Evolutionary conservation across 2,888 invertebrate genomes (phyloP), one percentile per base, ranked within the genome.

Genomic region (Lepidocyrtoides sp.): DNA sequence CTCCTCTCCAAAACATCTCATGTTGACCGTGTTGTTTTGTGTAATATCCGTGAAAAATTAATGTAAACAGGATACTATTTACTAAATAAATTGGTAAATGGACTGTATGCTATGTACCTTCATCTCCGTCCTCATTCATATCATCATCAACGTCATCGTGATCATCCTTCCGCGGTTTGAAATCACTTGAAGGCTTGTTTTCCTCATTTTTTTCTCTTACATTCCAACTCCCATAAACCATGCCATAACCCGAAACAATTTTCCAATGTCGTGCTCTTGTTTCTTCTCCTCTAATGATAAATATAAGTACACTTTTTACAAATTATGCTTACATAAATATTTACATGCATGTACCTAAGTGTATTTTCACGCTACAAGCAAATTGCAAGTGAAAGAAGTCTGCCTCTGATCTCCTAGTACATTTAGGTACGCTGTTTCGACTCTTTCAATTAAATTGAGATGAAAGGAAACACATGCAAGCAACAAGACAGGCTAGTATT

Each of bases 251-350:
- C 75, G 54, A 54, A 79, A 79, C n/a, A 54, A 29, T 79, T 79
- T 79, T 51, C 77, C 77, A 79, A 79, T 79, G 77, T 79, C 77
- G 77, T 79, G 77, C 77, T 51, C 77, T 54, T 54, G 54, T 79
- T 79, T 54, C 41, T 77, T 23, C 4, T 36, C n/a, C 69, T 69
- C 44, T 44, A 75, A 75, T n/a, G n/a, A n/a, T 75, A 75, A 48
- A 48, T 36, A n/a, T 20, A 69, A 8, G 17, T 14, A 69, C 7
- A 36, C 69, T 0, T 12, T 14, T 2, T 8, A 29, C 12, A n/a
- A 69, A 17, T 2, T 36, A 63, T n/a, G 54, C 2, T 7, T n/a
- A 54, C 14, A 54, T 54, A 54, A n/a, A 54, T 7, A n/a, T 54
- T 12, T 41, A n/a, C 8, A 54, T 54, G 54, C 17, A 69, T 32